Evolutionary conservation across 2,888 invertebrate genomes (phyloP), one percentile per base, ranked within the genome.

Genomic region (Mythimna loreyi): DNA sequence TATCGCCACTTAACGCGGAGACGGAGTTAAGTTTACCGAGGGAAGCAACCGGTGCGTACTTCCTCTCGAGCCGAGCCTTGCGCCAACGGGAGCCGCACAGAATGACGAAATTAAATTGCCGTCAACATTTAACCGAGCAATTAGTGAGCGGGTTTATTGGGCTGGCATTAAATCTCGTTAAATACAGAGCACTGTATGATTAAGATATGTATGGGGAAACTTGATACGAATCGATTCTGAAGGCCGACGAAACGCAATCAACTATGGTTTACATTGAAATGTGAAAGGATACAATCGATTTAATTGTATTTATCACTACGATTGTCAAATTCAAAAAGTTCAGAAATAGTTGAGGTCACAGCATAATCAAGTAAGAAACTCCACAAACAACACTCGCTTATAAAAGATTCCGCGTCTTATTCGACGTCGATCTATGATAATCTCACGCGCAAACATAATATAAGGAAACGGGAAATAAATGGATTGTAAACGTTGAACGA

Each of bases 41-140:
- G 91, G 91, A 85, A 88, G 81, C 81, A 88, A 91, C 81, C 87
- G 85, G 85, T 86, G 89, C 91, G 89, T 89, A 87, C 85, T 90
- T 91, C 92, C 90, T 89, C 73, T 82, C 81, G 65, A 66, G 67
- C 64, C 72, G 84, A 84, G 86, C 87, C 87, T 83, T 84, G 80
- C 78, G 79, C 73, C 69, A 74, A 60, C 78, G 77, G 63, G 59
- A 75, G 72, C 72, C 69, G 67, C 69, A 67, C 36, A 79, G 78
- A 82, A 82, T 82, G 86, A 87, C 87, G 86, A 90, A 89, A 91
- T 89, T 90, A 89, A 90, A 91, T 92, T 90, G 91, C 83, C 84
- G 84, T 85, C 86, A 86, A 89, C 76, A 77, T 87, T 86, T 86
- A 88, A 85, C 84, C 80, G 81, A 87, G 87, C 89, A 89, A 91